Evolutionary conservation across 1,140 invertebrate genomes (phyloP), one percentile per base, ranked within the genome.

Genomic region (Drosophila leontia): DNA sequence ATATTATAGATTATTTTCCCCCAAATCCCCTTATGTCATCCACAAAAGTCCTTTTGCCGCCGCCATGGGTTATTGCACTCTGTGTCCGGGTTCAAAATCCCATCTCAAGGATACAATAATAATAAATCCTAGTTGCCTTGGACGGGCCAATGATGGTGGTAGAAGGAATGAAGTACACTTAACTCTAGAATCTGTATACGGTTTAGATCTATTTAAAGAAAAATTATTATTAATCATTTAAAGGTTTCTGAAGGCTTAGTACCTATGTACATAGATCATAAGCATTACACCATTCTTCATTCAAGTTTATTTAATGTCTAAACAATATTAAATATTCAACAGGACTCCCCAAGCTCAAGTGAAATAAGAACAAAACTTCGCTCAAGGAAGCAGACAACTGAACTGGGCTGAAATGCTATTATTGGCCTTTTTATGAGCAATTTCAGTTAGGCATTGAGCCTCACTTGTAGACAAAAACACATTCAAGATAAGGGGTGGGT

Each of bases 51-150:
- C 26, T 29, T 29, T 29, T 29, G 26, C 26, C 26, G 26, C 59
- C 42, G 29, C 17, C 45, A 60, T 56, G 69, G 81, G 77, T 85
- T 84, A 85, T 84, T 84, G 81, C 72, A 84, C 81, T 85, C 42
- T 39, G 3, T 23, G 45, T 7, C 60, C 57, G 71, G 69, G 69
- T 78, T 69, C 69, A 75, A 58, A 82, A 72, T 80, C 55, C 71
- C 71, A 42, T 48, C 61, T 55, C 77, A 70, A 83, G 81, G 81
- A 84, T 72, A 51, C 68, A 23, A 70, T 23, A 70, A 62, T 62
- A 71, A 71, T 58, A 77, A 69, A 82, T 65, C n/a, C 19, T 51
- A 56, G 19, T 51, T 61, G 32, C 45, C 34, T n/a, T 58, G 45
- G 63, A 39, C 7, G 15, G 26, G 41, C 29, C 29, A 44, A 48